phyloP scores from a whole-genome alignment of 2,888 invertebrate genomes.

The Margaritifera margaritifera region DNA sequence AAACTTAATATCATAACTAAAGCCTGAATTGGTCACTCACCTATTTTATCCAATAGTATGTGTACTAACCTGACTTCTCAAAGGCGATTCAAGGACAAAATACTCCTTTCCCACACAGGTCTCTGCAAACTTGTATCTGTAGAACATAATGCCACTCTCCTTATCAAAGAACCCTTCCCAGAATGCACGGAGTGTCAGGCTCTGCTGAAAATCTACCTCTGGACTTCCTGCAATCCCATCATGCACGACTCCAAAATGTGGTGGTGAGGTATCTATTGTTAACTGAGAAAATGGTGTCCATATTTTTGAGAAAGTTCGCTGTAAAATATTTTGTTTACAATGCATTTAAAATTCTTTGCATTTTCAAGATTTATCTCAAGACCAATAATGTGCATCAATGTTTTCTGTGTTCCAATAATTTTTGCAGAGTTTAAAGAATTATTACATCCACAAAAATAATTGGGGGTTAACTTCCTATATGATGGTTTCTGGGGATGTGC shows the following conservation, averaged over 20 bases:
- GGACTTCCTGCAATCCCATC: slow-evolving; percentile 42
- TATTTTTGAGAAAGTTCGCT: neutral
- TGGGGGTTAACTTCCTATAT: too few species aligned
- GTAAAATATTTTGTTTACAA: neutral
- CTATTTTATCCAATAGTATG: too few species aligned
- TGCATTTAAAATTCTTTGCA: too few species aligned
- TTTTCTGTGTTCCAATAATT: too few species aligned
- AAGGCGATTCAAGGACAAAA: slow-evolving; percentile 7
- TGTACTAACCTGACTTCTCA: too few species aligned
- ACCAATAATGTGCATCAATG: too few species aligned
- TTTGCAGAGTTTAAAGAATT: too few species aligned
- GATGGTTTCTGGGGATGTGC: too few species aligned
- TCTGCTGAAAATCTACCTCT: slow-evolving; percentile 52
- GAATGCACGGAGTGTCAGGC: slow-evolving; percentile 30
- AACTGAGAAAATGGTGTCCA: slow-evolving; percentile 32
- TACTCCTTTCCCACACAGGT: slow-evolving; percentile 16
- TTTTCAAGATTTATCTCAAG: too few species aligned
- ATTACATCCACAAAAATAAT: too few species aligned
- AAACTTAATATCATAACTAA: too few species aligned
- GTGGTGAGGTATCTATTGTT: slow-evolving; percentile 54
- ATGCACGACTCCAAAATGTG: slow-evolving; percentile 48
- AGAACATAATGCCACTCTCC: slow-evolving; percentile 49
- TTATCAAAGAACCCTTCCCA: slow-evolving; percentile 57
- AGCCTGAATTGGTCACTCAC: too few species aligned
- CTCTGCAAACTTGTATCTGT: slow-evolving; percentile 37